Conservation (phyloP, 2,797 vertebrate species). For the Esox masquinongy region DNA sequence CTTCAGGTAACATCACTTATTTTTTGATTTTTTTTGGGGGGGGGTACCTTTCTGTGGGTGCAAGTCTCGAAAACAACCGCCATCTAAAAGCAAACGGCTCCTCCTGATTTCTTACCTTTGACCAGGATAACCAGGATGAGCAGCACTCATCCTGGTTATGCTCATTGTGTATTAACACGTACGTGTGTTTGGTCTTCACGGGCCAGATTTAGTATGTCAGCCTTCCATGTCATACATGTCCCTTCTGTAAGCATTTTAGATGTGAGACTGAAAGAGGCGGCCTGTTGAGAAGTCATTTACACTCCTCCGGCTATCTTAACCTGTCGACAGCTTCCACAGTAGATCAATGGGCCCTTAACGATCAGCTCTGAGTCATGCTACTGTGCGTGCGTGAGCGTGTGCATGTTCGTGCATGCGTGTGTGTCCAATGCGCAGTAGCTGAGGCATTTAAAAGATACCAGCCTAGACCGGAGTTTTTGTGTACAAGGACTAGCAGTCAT, state of each 20-base stretch:
- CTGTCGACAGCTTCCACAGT: slow-evolving; percentile 26
- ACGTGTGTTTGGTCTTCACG: not conserved
- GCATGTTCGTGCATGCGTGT: not conserved
- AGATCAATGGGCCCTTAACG: slow-evolving; percentile 71
- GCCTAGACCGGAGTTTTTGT: not conserved
- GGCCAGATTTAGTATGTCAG: slow-evolving; percentile 14
- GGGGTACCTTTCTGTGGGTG: too few relatives aligned
- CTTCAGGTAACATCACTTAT: too few relatives aligned
- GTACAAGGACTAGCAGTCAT: not conserved
- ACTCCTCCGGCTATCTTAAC: slow-evolving; percentile 27
- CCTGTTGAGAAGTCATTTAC: slow-evolving; percentile 33
- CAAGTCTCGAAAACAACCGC: not conserved
- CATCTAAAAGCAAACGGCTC: not conserved
- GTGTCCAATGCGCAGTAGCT: not conserved
- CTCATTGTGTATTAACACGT: not conserved
- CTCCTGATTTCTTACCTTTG: not conserved
- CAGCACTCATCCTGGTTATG: not conserved
- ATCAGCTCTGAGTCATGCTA: slow-evolving; percentile 52
- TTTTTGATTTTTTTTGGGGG: too few relatives aligned
- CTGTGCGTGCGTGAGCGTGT: not conserved
- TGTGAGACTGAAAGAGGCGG: slow-evolving; percentile 12
- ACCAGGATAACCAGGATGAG: too few relatives aligned
- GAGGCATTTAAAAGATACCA: not conserved
- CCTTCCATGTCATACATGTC: slow-evolving; percentile 21
- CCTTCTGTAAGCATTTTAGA: slow-evolving; percentile 31